Evolutionary conservation across 2,113 vertebrate species (phyloP).

Genomic region (Myiozetetes cayanensis): DNA sequence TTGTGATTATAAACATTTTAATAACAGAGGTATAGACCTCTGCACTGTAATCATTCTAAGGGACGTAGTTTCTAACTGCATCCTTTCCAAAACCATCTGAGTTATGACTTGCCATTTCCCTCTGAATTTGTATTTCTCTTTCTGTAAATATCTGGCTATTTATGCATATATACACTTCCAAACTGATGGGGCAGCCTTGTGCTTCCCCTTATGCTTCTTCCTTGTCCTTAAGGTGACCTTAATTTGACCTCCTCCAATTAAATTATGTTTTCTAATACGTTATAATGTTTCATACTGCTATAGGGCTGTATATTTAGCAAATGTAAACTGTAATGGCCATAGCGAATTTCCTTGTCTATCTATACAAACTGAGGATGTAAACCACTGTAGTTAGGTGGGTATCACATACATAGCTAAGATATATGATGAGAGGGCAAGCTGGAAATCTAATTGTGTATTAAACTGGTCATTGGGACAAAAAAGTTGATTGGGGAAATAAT

Average conservation of each 20-base stretch:
- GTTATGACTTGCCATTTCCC: neutral
- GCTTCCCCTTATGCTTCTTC: neutral
- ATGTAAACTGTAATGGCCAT: neutral
- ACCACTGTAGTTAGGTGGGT: neutral
- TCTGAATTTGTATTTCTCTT: neutral
- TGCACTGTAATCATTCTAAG: neutral
- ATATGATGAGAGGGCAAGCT: neutral
- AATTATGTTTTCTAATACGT: neutral
- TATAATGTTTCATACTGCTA: neutral
- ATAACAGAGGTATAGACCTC: neutral
- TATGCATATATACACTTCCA: neutral
- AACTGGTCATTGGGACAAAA: neutral
- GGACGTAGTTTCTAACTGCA: neutral
- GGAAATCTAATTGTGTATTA: neutral
- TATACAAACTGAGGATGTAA: neutral
- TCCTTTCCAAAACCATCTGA: neutral
- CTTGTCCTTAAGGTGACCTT: neutral
- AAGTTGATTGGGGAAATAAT: neutral
- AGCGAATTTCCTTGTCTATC: neutral
- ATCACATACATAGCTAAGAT: neutral
- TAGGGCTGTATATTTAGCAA: neutral
- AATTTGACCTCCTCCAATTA: neutral
- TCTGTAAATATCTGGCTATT: neutral
- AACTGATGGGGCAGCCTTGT: neutral
- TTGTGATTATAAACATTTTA: neutral